Conservation (phyloP, 2,113 vertebrate genomes). For the Tragelaphus scriptus region DNA sequence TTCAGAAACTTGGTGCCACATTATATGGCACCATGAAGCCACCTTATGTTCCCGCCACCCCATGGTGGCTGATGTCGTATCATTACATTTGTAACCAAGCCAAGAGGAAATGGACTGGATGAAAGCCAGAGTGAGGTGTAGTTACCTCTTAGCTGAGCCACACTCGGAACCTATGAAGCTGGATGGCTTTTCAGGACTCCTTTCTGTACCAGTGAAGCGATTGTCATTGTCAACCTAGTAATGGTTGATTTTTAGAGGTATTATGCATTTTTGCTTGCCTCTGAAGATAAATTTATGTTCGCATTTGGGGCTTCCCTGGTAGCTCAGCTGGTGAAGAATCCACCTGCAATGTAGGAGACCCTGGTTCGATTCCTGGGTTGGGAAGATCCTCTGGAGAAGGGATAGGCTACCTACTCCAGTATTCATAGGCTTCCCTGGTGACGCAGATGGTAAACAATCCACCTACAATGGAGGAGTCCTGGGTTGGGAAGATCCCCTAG, state of each 20-base stretch:
- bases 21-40: constrained; percentile 54
- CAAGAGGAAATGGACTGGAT: constrained; percentile 59
- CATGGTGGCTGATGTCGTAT: constrained; percentile 55
- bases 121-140: constrained; percentile 27
- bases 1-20: constrained; percentile 64
- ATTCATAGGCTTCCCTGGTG: neutral
- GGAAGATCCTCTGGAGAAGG: neutral
- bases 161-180: neutral
- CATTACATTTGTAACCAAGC: constrained; percentile 53
- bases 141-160: constrained; percentile 23
- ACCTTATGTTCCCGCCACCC: constrained; percentile 26
- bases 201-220: neutral
- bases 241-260: neutral
- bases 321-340: neutral
- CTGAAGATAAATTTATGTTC: neutral
- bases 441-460: neutral
- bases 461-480: neutral
- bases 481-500: neutral
- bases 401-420: neutral
- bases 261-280: neutral
- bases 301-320: neutral
- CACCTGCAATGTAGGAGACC: neutral
- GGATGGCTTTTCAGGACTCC: neutral
- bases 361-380: neutral
- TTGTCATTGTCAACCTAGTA: neutral